These are phyloP conservation scores for Malacoraja senta DNA, from an alignment of 2,797 vertebrate genomes.

Conservation along the genomic window DNA sequence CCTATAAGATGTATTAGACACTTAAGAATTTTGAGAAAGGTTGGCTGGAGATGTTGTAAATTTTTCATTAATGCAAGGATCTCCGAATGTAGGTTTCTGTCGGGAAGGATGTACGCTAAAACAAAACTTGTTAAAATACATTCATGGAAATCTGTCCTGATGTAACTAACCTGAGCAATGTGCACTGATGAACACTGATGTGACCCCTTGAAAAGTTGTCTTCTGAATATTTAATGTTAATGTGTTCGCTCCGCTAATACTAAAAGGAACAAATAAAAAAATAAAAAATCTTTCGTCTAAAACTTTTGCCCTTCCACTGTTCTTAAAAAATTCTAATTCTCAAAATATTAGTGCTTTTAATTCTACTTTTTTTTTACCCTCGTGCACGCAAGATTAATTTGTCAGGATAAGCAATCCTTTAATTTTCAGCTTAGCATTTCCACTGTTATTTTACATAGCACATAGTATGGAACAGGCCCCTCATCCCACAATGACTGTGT, in stretches of 20 bases:
- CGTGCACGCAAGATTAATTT: too few species aligned
- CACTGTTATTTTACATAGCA: background rate
- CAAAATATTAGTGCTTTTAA: background rate
- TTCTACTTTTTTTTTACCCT: background rate
- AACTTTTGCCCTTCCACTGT: background rate
- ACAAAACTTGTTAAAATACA: constrained; percentile 28
- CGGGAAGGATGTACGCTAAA: background rate
- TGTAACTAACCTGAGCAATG: constrained; percentile 37
- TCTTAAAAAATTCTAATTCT: background rate
- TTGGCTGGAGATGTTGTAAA: constrained; percentile 30
- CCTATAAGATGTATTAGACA: background rate
- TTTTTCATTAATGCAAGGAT: constrained; percentile 32
- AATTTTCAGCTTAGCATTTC: background rate
- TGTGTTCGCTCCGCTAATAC: constrained; percentile 15
- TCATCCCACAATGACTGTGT: too few species aligned
- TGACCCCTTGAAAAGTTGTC: constrained; percentile 35
- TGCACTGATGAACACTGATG: constrained; percentile 33
- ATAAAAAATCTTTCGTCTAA: background rate
- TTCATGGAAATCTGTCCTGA: constrained; percentile 32
- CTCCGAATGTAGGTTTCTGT: constrained; percentile 19
- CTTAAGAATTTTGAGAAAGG: constrained; percentile 3
- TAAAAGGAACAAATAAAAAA: background rate
- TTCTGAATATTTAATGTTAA: constrained; percentile 36
- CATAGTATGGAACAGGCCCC: too few species aligned
- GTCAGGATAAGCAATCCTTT: background rate